These are phyloP conservation scores for Scopus umbretta DNA, from an alignment of 2,113 vertebrate species.

Conservation along the genomic window DNA sequence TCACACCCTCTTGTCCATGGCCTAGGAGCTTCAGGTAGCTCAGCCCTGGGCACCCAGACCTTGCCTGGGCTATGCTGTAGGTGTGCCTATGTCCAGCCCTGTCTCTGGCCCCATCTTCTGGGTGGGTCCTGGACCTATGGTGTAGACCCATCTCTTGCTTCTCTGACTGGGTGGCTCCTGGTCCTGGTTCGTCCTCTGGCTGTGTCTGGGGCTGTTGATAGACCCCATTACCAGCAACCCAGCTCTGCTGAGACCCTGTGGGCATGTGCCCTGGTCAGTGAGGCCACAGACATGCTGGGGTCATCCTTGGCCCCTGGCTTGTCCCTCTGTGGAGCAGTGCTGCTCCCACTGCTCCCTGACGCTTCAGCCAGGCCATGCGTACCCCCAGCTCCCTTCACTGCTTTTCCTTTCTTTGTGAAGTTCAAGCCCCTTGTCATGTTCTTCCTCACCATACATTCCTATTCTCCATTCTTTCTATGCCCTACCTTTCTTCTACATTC, in stretches of 20 bases:
- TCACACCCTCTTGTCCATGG: neutral
- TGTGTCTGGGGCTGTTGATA: neutral
- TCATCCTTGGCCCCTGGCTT: neutral
- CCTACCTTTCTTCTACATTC: neutral
- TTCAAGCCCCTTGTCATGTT: neutral
- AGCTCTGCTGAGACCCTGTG: neutral
- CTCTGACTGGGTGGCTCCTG: neutral
- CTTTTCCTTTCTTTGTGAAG: neutral
- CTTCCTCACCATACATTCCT: fast-evolving
- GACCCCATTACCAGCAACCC: neutral
- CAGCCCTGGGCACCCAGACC: neutral
- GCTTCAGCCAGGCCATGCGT: neutral
- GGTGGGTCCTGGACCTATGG: neutral
- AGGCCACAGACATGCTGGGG: neutral
- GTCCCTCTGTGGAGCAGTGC: neutral
- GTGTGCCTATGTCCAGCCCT: neutral
- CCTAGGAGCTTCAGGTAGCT: neutral
- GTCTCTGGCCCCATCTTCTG: neutral
- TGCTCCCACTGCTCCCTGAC: neutral
- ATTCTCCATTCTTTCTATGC: neutral
- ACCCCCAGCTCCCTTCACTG: neutral
- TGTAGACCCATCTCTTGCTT: neutral
- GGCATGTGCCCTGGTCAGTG: neutral
- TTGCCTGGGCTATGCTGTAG: neutral
- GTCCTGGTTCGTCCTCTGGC: neutral